These are phyloP conservation scores for Hippocampus kuda DNA, from an alignment of 2,797 vertebrate species.

Conservation along the genomic window DNA sequence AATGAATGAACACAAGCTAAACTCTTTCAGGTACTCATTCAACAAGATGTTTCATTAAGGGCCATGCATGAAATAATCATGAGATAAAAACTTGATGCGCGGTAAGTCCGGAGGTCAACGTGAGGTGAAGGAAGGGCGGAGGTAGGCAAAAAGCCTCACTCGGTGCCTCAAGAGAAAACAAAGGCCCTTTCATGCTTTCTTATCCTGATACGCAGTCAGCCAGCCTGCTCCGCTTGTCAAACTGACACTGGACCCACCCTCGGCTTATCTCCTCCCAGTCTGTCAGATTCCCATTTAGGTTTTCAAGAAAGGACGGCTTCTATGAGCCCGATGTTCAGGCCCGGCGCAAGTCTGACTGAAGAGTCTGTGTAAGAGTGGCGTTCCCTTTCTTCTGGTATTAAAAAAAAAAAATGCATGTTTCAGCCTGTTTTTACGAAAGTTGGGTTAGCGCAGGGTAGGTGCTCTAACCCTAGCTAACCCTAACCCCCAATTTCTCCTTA, in stretches of 20 bases:
- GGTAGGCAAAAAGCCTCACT: slow-evolving; percentile 19
- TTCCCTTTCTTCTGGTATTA: too few species aligned
- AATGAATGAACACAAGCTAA: too few species aligned
- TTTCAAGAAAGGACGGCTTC: not conserved
- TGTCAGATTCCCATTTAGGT: slow-evolving; percentile 29
- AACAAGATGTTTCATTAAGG: too few species aligned
- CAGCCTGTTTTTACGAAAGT: too few species aligned
- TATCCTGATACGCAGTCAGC: slow-evolving; percentile 13
- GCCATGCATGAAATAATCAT: not conserved
- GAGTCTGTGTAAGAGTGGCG: too few species aligned
- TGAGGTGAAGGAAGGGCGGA: slow-evolving; percentile 10
- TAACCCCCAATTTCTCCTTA: too few species aligned
- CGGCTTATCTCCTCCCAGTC: slow-evolving; percentile 39
- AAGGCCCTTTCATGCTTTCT: slow-evolving; percentile 46
- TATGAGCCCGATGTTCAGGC: too few species aligned
- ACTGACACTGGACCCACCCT: slow-evolving; percentile 23
- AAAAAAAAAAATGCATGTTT: too few species aligned
- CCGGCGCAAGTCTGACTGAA: too few species aligned
- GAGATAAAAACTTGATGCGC: not conserved
- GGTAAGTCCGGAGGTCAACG: not conserved
- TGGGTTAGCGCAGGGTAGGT: too few species aligned
- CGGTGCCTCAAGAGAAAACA: slow-evolving; percentile 40
- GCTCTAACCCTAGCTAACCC: too few species aligned
- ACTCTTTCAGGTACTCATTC: too few species aligned
- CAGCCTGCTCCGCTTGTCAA: slow-evolving; percentile 41